Evolutionary conservation across 2,797 vertebrate species (phyloP).

Genomic region (Lindbergichthys nudifrons): DNA sequence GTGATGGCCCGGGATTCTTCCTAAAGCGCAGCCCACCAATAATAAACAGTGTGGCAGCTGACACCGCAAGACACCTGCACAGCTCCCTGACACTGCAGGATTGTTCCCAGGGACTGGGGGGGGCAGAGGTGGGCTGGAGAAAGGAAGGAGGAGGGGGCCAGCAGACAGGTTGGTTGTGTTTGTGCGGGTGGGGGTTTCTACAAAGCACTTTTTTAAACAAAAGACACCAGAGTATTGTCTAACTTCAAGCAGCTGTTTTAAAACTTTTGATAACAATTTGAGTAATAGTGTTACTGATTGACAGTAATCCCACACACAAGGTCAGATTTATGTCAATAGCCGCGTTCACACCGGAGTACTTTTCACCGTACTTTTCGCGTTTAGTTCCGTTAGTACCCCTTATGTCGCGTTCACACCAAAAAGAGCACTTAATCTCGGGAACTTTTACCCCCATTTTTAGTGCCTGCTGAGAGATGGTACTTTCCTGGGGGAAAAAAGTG

Average conservation of each 20-base stretch:
- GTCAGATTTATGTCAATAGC: no score
- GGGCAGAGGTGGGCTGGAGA: slow-evolving; percentile 45
- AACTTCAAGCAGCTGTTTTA: neutral
- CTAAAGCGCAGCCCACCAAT: slow-evolving; percentile 85
- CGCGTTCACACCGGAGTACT: no score
- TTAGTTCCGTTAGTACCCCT: no score
- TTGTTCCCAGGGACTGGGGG: slow-evolving; percentile 81
- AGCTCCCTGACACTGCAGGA: slow-evolving; percentile 85
- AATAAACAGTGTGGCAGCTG: slow-evolving; percentile 90
- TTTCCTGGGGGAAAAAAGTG: no score
- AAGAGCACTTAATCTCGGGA: no score
- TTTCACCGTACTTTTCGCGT: no score
- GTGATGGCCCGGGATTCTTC: slow-evolving; percentile 87
- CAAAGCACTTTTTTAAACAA: neutral
- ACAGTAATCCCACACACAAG: no score
- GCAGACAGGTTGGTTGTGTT: slow-evolving; percentile 29
- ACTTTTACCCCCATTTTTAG: no score
- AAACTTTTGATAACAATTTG: neutral
- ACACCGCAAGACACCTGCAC: slow-evolving; percentile 91
- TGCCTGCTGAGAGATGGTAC: no score
- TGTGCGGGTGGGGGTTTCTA: neutral
- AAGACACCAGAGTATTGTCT: neutral
- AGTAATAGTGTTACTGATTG: no score
- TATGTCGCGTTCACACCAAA: no score
- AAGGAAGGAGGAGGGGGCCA: slow-evolving; percentile 17